Base-by-base conservation (phyloP, 2,797 vertebrate genomes). In the Apogon hyalosoma region DNA sequence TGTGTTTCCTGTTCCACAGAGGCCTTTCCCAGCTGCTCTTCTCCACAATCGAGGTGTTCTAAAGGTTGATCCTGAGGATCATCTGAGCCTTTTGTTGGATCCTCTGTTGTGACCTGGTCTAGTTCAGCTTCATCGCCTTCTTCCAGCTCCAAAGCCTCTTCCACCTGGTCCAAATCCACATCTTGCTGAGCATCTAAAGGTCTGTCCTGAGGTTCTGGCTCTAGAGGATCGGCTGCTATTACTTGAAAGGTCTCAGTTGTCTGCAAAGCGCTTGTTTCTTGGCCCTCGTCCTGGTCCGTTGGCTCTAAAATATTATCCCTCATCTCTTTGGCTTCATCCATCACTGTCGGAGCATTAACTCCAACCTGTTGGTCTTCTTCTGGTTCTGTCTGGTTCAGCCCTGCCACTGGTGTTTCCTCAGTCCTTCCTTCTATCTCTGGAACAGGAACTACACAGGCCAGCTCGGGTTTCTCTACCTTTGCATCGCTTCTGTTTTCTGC, bases 331-430 rank as follows among this genome's bases (percentile, higher is more conserved):
- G 12, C 36, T 41, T 50, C 43, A 31, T 78, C 80, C n/a, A 24
- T 54, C 57, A n/a, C 31, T 11, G 36, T 19, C 15, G 47, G 4
- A 61, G 47, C 21, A 55, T 78, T 71, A 83, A 24, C 45, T 43
- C 38, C 74, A 67, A 38, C 63, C 49, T 68, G 67, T 62, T 64
- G 56, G 51, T 74, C 73, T 63, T 65, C 77, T 14, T 77, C 69
- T 18, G 41, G 48, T 19, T 45, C 69, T 18, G 33, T 57, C 59
- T 62, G 48, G 11, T 42, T 47, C 24, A 3, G 24, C 18, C 42
- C 21, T 24, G 2, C 21, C 21, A 24, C 21, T 4, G 2, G 21
- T 11, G 42, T 47, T 8, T 68, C 60, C n/a, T 73, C 11, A 18
- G 24, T 1, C 33, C 31, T 50, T 24, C 16, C 43, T 11, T 73